Evolutionary conservation across 2,113 vertebrate species (phyloP), one percentile per base, ranked within the genome.

Genomic region (Lipophrys pholis): DNA sequence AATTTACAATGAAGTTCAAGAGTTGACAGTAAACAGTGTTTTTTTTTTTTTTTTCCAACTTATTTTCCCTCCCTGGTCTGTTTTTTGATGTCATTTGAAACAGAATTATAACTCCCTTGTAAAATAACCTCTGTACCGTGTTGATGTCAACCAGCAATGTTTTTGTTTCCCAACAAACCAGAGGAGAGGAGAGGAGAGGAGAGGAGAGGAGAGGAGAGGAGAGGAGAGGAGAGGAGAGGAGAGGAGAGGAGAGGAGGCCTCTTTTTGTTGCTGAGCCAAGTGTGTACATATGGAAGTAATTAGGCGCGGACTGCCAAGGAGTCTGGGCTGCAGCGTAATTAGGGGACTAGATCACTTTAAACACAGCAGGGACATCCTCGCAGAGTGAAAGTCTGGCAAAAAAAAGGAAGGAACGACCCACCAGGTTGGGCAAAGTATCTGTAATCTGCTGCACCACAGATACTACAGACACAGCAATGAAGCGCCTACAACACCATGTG

Each of bases 291-390:
- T 90, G 89, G 85, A 91, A 82, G 81, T 76, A 73, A 87, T 92
- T 87, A 90, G 52, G 38, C 49, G 81, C 12, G 76, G 57, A 84
- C 73, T 84, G 87, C 79, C 86, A 78, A 57, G 55, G 77, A 87
- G 85, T 90, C 90, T 88, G 80, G 82, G 76, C 71, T 58, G 58
- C 6, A 35, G 85, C 21, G 39, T 88, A 89, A 91, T 91, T 80
- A 89, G 57, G 80, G 70, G 86, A 91, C 91, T 64, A 87, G 79
- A 91, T 89, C 83, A 86, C 82, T 83, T 87, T 84, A 67, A 88
- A 79, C 87, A 65, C 82, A 90, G 89, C 80, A 40, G 85, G 89
- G 82, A 87, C 78, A 81, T 90, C 90, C 78, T 89, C 71, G 70
- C 58, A 74, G 40, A 62, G 73, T 75, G 55, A 85, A 87, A 80